Base-by-base conservation (phyloP, 37 sponge, comb jelly and placozoan species). In the Cladorhizidae sp. region DNA sequence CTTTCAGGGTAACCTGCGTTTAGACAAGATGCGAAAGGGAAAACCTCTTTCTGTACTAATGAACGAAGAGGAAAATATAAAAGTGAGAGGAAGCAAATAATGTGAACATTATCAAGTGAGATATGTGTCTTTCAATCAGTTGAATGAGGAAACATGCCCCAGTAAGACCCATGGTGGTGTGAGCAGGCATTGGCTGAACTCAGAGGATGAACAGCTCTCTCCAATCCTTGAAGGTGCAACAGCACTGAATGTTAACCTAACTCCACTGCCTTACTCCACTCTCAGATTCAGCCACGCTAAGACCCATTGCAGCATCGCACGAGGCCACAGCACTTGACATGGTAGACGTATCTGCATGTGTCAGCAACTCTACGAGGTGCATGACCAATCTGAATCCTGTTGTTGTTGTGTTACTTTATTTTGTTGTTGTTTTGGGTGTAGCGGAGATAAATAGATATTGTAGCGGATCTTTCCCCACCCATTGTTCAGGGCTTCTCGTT, bases 11-110 rank as follows among this genome's bases (percentile, higher is more conserved):
- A 69, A 80, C 11, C 40, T 17, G 0, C 31, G 63, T 14, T 37
- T 69, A 21, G 80, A 59, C 38, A 1, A 49, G 29, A 40, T 78
- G 3, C 58, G 72, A 40, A 78, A 45, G n/a, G 80, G 86, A 15
- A 50, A 54, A 23, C 74, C 73, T 1, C 74, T 86, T 32, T 86
- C 63, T 50, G 25, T 45, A 40, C 78, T 78, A 15, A 39, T 86
- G 49, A 21, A 70, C 6, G 54, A 78, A 18, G 37, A 35, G 23
- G 78, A 78, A 62, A 63, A 20, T 22, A 59, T 29, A 20, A 86
- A 86, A 42, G 86, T 85, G 39, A 67, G 56, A 26, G 62, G 25
- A 61, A 28, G 26, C 62, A 23, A n/a, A 28, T 6, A 6, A 61
- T n/a, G n/a, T n/a, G n/a, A n/a, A n/a, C n/a, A 12, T 54, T 54